phyloP scores from a whole-genome alignment of 2,113 vertebrate species.

The Caranx ignobilis region DNA sequence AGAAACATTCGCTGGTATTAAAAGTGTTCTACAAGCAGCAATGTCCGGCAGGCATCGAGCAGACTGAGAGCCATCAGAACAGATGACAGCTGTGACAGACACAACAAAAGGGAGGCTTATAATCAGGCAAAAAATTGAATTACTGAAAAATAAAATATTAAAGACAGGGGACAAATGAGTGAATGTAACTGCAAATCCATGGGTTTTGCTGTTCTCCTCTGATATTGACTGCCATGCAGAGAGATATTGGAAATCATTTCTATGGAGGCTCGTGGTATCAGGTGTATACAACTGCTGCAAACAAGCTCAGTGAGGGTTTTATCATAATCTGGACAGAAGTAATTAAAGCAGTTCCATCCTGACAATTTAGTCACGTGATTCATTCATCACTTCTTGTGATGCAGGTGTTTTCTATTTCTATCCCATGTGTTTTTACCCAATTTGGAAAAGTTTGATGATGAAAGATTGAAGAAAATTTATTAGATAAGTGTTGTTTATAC shows the following conservation, averaged over 20 bases:
- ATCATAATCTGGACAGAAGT: constrained; percentile 11
- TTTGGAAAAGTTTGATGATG: background rate
- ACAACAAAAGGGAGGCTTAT: background rate
- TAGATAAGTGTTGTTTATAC: background rate
- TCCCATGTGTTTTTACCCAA: background rate
- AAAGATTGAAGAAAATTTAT: no score
- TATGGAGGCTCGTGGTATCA: constrained; percentile 29
- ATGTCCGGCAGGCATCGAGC: background rate
- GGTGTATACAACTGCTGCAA: constrained; percentile 42
- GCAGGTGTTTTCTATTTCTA: background rate
- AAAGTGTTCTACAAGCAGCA: background rate
- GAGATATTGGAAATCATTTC: constrained; percentile 55
- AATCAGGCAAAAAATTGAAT: background rate
- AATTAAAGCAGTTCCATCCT: constrained; percentile 5
- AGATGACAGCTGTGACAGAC: background rate
- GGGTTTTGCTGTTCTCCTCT: constrained; percentile 13
- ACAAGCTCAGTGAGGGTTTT: constrained; percentile 29
- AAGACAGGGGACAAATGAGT: background rate
- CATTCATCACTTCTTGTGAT: no score
- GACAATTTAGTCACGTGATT: no score
- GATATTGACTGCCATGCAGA: constrained; percentile 25
- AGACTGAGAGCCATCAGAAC: background rate
- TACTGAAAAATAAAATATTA: constrained; percentile 3
- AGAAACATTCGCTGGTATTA: constrained; percentile 1
- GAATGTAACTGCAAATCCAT: constrained; percentile 15